Conservation (phyloP, 2,888 invertebrate species). For the Myopa tessellatipennis region DNA sequence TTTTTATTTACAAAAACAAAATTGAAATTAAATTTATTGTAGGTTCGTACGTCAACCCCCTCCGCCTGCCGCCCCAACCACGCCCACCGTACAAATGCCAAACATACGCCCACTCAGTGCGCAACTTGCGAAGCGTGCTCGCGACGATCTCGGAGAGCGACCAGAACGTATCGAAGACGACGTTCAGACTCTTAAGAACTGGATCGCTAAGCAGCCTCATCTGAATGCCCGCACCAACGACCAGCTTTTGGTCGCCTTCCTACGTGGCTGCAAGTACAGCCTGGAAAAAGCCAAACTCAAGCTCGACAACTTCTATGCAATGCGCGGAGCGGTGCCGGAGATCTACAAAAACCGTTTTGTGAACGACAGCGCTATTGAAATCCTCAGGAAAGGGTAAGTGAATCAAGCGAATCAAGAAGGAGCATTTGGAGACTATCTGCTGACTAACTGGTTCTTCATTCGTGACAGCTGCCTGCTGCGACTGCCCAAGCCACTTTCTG, state of each 20-base stretch:
- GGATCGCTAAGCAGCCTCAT: slow-evolving; percentile 71
- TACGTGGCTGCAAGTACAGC: slow-evolving; percentile 72
- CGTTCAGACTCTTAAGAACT: slow-evolving; percentile 68
- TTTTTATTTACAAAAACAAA: not conserved
- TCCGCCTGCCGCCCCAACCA: not conserved
- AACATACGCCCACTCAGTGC: slow-evolving; percentile 61
- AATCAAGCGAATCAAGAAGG: too few relatives aligned
- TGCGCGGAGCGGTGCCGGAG: slow-evolving; percentile 72
- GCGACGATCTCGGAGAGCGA: slow-evolving; percentile 70
- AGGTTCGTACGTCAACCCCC: not conserved
- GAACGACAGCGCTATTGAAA: slow-evolving; percentile 58
- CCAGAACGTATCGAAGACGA: slow-evolving; percentile 65
- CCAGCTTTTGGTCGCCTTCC: slow-evolving; percentile 70
- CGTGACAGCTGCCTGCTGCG: slow-evolving; percentile 57
- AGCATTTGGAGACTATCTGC: too few relatives aligned
- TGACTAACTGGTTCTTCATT: too few relatives aligned
- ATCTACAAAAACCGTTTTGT: slow-evolving; percentile 69
- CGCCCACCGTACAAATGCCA: slow-evolving; percentile 46
- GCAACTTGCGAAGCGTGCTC: slow-evolving; percentile 64
- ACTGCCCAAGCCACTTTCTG: slow-evolving; percentile 63
- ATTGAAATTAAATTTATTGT: not conserved
- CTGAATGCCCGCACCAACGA: slow-evolving; percentile 67
- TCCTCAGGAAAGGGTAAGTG: slow-evolving; percentile 62
- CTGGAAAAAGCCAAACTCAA: slow-evolving; percentile 72
- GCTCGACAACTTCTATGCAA: slow-evolving; percentile 73